Conservation (phyloP, 2,888 invertebrate genomes). For the Arrhopalites spinosus region DNA sequence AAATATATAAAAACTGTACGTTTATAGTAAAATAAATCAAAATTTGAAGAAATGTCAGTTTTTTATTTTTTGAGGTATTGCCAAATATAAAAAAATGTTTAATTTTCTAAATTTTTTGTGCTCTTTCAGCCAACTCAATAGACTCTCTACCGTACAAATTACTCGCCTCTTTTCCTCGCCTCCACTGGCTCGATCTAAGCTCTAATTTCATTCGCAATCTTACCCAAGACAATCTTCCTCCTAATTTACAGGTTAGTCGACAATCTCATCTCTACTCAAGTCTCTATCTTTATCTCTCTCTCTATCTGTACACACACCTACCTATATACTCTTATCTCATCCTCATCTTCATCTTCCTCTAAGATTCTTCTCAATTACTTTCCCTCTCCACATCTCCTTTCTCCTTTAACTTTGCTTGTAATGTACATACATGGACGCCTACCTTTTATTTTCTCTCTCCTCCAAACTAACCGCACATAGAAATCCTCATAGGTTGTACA, state of each 20-base stretch:
- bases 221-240: constrained; percentile 49
- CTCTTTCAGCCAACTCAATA: constrained; percentile 54
- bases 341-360: not conserved
- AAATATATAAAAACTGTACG: too few relatives aligned
- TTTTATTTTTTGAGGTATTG: too few relatives aligned
- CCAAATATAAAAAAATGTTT: too few relatives aligned
- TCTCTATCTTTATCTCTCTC: not conserved
- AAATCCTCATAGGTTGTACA: not conserved
- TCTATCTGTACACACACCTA: not conserved
- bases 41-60: too few relatives aligned
- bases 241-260: constrained; percentile 53
- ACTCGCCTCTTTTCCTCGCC: constrained; percentile 50
- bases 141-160: constrained; percentile 52
- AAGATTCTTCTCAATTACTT: too few relatives aligned
- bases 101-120: too few relatives aligned
- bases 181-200: constrained; percentile 55
- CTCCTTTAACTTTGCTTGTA: too few relatives aligned
- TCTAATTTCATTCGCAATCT: constrained; percentile 54
- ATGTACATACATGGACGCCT: not conserved
- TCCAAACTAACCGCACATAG: not conserved
- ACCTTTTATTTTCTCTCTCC: not conserved
- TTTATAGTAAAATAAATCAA: too few relatives aligned
- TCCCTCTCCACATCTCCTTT: too few relatives aligned
- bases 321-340: not conserved
- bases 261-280: constrained; percentile 22